Evolutionary conservation across 2,113 vertebrate species (phyloP).

Genomic region (Todiramphus saurophagus): DNA sequence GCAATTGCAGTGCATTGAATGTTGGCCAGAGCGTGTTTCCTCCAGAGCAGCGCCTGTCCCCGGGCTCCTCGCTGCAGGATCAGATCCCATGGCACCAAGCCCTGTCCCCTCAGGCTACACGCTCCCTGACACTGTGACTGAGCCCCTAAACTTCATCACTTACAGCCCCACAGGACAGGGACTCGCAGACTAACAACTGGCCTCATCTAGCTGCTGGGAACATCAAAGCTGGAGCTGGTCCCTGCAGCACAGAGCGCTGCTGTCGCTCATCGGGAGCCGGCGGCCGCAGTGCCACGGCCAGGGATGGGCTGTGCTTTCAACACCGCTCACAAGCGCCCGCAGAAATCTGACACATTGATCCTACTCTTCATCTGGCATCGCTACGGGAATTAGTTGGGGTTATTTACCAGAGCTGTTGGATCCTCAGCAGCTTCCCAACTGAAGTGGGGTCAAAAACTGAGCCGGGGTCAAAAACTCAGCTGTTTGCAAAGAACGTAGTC

Average conservation of each 20-base stretch:
- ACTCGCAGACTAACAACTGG: background rate
- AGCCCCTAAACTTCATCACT: conserved; percentile 43
- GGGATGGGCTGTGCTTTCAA: conserved; percentile 38
- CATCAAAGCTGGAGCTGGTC: conserved; percentile 50
- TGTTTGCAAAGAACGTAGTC: background rate
- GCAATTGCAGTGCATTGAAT: background rate
- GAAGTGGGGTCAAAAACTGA: background rate
- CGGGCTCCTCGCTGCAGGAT: background rate
- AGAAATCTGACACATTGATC: background rate
- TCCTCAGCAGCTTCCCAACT: background rate
- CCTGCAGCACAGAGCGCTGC: background rate
- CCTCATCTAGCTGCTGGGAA: conserved; percentile 17
- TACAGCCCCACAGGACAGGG: conserved; percentile 1
- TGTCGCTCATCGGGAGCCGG: conserved; percentile 18
- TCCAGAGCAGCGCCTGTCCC: background rate
- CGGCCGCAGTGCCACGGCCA: background rate
- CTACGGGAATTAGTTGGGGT: background rate
- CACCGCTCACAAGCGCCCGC: background rate
- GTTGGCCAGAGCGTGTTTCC: background rate
- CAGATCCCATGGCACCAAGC: background rate
- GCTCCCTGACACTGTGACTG: background rate
- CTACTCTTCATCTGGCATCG: background rate
- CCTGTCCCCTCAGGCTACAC: background rate
- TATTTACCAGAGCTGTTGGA: background rate
- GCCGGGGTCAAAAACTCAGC: background rate